Percentiles rank a stretch among this genome's conserved stretches.
Conservation (phyloP, 2,113 vertebrate species). For the Gnathonemus echidnorhynchus region DNA sequence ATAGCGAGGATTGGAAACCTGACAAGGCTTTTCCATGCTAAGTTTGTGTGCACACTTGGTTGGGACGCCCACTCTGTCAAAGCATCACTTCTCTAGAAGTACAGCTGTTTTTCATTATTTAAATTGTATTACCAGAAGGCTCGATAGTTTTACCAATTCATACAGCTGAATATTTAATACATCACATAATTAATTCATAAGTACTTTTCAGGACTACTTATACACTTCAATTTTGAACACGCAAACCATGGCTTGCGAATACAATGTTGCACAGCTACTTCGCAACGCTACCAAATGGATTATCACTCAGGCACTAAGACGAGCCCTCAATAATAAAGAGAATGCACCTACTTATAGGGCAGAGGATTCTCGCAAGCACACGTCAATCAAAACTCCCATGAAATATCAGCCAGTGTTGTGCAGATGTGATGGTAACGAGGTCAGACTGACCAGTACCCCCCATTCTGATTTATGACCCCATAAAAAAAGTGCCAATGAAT, state of each 20-base stretch:
- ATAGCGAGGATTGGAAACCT: neutral
- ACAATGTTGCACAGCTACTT: neutral
- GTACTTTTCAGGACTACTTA: neutral
- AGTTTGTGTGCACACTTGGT: neutral
- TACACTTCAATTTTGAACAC: neutral
- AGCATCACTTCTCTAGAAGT: neutral
- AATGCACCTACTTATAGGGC: neutral
- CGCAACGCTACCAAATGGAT: neutral
- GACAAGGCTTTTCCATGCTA: neutral
- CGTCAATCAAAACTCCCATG: neutral
- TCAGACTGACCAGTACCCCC: neutral
- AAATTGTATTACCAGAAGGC: neutral
- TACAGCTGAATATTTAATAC: neutral
- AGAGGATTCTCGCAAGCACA: neutral
- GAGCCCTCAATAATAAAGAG: neutral
- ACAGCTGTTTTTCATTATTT: neutral
- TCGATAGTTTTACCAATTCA: neutral
- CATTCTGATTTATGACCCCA: neutral
- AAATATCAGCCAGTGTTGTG: neutral
- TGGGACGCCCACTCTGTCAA: neutral
- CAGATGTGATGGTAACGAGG: neutral
- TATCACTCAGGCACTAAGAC: neutral
- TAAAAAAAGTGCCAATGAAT: neutral
- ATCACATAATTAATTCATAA: neutral
- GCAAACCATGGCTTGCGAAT: neutral